Base-by-base conservation (phyloP, 1,140 invertebrate species). In the Armadillidium nasatum region DNA sequence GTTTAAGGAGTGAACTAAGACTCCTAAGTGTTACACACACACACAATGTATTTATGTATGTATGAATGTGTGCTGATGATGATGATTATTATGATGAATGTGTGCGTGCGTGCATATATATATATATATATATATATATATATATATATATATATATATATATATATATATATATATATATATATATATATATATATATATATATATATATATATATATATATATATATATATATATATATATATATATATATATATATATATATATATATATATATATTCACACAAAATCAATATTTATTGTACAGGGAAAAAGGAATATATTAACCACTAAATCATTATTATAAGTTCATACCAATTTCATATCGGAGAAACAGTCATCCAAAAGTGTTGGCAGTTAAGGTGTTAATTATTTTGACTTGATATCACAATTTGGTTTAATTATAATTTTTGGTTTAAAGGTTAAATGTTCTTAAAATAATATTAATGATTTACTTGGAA, bases 401-500 rank as follows among this genome's bases (percentile, higher is more conserved):
- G 33, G 33, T 3, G 1, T 33, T 33, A 3, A 33, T 33, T 33
- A 33, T 33, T 33, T 33, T 33, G 1, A 33, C 33, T 33, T 33
- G 33, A 33, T 3, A 6, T 33, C 6, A 33, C 6, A 33, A 6
- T 33, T 33, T 33, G 6, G 6, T 33, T 33, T 33, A 33, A 33
- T 33, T 33, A 33, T 33, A 33, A 33, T 6, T 33, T 33, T 33
- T 33, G 1, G 33, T 33, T 33, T 33, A 33, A 33, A 33, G 33
- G 33, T 33, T n/a, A 33, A 33, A 33, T 33, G 6, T 33, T 3
- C 33, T 33, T 33, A 33, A 33, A 33, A 33, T 33, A 33, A 60
- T 15, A 2, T 60, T 15, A 60, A 2, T 60, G 50, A 82, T 77
- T 80, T 86, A 94, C 92, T 88, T 95, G 95, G 78, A 97, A 91